Percentiles rank a stretch among this genome's conserved stretches.
Evolutionary conservation across 2,888 invertebrate species (phyloP).

Genomic region (Chloroclystis v-ata): DNA sequence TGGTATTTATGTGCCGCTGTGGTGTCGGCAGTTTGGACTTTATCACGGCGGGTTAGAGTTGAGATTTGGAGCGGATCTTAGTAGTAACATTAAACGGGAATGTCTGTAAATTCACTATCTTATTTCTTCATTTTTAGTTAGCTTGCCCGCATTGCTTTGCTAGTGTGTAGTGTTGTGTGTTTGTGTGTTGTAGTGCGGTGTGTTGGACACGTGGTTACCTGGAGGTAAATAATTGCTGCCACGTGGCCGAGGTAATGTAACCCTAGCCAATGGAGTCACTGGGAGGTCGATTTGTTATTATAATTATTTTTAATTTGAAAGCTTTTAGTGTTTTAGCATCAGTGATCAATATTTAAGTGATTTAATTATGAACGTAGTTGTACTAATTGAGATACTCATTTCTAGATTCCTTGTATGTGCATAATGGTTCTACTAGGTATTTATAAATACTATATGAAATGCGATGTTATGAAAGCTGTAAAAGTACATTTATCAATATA

Average conservation of each 20-base stretch:
- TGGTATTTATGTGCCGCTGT: constrained; percentile 47
- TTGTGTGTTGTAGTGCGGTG: constrained; percentile 27
- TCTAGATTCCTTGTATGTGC: no score
- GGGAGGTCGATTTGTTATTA: constrained; percentile 26
- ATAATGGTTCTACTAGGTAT: no score
- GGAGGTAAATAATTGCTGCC: constrained; percentile 74
- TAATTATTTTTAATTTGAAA: background rate
- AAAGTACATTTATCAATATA: no score
- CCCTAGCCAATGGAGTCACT: constrained; percentile 51
- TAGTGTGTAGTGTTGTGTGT: constrained; percentile 41
- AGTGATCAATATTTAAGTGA: background rate
- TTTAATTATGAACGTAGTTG: no score
- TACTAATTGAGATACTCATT: no score
- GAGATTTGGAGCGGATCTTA: constrained; percentile 35
- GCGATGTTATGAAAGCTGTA: no score
- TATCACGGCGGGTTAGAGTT: constrained; percentile 44
- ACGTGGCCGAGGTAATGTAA: constrained; percentile 72
- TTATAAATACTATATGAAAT: no score
- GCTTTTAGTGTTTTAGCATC: background rate
- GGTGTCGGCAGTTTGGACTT: constrained; percentile 41
- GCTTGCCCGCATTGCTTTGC: constrained; percentile 68
- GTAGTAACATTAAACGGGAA: constrained; percentile 65
- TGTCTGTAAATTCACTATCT: constrained; percentile 72
- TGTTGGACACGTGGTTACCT: constrained; percentile 60
- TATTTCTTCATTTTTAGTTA: constrained; percentile 75